A percentile compares a stretch with the other conserved stretches of the same genome.
These are phyloP conservation scores for Orchesellides sinensis DNA, from an alignment of 2,888 invertebrate genomes.

Conservation along the genomic window DNA sequence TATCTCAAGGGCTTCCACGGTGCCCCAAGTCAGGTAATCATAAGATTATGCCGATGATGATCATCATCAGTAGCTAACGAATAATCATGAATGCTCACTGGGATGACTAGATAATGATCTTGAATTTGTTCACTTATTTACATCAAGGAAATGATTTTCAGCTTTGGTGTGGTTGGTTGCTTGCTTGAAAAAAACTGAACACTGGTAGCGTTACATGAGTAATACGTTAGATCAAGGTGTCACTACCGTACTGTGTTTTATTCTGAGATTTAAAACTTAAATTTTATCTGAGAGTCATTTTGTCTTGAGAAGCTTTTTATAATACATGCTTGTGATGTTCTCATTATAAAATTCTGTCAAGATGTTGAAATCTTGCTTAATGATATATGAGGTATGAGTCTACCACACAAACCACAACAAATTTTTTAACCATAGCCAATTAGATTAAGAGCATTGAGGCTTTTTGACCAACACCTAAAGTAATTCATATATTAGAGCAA, in stretches of 20 bases:
- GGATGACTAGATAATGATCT: conserved; percentile 39
- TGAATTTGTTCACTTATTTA: not conserved
- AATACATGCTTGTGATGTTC: no score
- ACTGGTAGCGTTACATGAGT: conserved; percentile 37
- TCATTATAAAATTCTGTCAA: no score
- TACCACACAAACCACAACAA: conserved; percentile 46
- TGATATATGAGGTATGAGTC: not conserved
- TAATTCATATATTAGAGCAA: not conserved
- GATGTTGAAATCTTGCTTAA: not conserved
- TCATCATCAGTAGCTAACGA: conserved; percentile 7
- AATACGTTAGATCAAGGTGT: conserved; percentile 38
- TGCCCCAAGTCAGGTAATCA: conserved; percentile 10
- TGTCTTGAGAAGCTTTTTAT: no score
- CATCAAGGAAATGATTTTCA: conserved; percentile 2
- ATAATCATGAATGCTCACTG: conserved; percentile 3
- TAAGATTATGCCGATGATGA: not conserved
- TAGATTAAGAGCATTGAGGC: conserved; percentile 35
- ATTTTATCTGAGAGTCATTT: no score
- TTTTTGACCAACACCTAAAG: not conserved
- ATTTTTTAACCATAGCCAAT: conserved; percentile 47
- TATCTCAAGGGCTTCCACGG: not conserved
- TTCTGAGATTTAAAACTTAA: not conserved
- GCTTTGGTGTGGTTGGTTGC: not conserved
- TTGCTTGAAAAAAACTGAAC: conserved; percentile 15
- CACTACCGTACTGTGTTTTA: conserved; percentile 15